Conservation (phyloP, 2,113 vertebrate genomes). For the Electrona antarctica region DNA sequence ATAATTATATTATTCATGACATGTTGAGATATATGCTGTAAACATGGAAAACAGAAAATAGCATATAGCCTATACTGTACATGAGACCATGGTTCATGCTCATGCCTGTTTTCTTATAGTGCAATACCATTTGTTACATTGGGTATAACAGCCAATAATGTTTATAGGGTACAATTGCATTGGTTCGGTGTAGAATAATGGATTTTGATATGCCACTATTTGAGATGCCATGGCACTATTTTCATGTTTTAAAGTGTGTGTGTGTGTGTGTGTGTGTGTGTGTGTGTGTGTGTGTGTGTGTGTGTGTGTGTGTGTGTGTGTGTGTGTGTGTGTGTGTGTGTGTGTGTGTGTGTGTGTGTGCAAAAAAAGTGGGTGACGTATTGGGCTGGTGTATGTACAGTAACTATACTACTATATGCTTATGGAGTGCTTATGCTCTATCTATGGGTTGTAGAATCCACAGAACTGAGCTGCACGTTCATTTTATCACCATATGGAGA, state of each 20-base stretch:
- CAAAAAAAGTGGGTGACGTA: constrained; percentile 45
- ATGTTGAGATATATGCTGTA: no score
- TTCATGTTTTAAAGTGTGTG: neutral
- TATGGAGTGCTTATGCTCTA: constrained; percentile 56
- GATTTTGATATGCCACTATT: no score
- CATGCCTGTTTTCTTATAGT: no score
- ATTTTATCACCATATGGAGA: constrained; percentile 21
- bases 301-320: constrained; percentile 4
- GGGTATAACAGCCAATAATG: no score
- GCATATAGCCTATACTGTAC: no score
- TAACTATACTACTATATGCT: constrained; percentile 54
- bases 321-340: constrained; percentile 6
- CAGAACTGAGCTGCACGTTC: constrained; percentile 22
- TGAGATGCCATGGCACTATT: no score
- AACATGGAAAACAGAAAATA: no score
- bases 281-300: constrained; percentile 6
- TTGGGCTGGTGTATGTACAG: constrained; percentile 51
- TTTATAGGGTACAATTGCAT: no score
- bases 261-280: constrained; percentile 4
- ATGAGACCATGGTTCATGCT: no score
- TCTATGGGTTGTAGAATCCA: constrained; percentile 36
- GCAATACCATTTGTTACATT: no score
- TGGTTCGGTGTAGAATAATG: no score
- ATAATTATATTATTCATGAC: no score
- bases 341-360: neutral